A percentile compares a stretch with the other conserved stretches of the same genome.
These are phyloP conservation scores for Tauraco erythrolophus DNA, from an alignment of 2,113 vertebrate species.

Conservation along the genomic window DNA sequence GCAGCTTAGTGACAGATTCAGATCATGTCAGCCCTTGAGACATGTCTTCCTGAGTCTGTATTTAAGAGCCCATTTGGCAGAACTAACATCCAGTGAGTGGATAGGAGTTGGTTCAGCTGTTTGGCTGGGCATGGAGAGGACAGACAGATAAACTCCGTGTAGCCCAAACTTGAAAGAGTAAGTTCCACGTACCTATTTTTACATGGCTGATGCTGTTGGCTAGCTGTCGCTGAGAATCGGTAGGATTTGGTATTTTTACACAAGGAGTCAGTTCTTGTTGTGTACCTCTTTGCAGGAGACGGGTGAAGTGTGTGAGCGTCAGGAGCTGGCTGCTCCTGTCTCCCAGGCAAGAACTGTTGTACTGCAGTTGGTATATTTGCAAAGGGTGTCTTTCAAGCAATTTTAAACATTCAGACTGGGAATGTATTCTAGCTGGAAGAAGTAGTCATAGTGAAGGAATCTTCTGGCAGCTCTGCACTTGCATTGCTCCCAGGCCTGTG, in stretches of 20 bases:
- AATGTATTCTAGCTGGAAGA: background rate
- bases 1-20: background rate
- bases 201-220: rapidly evolving
- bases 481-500: rapidly evolving
- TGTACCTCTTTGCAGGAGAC: background rate
- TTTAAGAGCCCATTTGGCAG: background rate
- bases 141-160: background rate
- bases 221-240: background rate
- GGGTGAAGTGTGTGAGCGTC: background rate
- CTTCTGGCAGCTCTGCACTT: background rate
- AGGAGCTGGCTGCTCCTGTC: background rate
- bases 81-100: background rate
- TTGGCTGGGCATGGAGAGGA: background rate
- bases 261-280: background rate
- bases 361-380: background rate
- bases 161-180: background rate
- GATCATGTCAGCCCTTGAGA: background rate
- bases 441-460: background rate
- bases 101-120: background rate
- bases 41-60: background rate
- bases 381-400: background rate
- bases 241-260: background rate
- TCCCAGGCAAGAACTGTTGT: background rate
- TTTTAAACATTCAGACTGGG: background rate
- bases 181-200: background rate